Evolutionary conservation across 1,140 invertebrate genomes (phyloP).

Genomic region (Trichonephila clavipes): DNA sequence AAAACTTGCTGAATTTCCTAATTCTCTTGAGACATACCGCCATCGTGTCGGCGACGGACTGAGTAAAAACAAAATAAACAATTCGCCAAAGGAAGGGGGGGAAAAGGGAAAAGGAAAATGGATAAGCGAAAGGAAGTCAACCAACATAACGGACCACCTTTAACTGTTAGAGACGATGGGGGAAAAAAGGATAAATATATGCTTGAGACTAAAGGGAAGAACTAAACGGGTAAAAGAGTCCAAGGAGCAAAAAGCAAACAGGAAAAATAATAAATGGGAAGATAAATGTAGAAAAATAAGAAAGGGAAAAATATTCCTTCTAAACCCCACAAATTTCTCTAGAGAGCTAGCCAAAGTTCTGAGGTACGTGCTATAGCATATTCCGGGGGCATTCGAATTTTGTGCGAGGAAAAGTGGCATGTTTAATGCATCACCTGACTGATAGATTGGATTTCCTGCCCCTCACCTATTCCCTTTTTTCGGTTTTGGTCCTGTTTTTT

Average conservation of each 20-base stretch:
- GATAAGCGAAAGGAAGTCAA: conserved; percentile 42
- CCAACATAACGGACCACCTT: conserved; percentile 49
- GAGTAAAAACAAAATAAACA: conserved; percentile 27
- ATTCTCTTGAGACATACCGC: background rate
- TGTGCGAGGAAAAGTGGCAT: conserved; percentile 65
- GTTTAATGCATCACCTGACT: conserved; percentile 73
- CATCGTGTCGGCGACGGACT: background rate
- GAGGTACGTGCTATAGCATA: conserved; percentile 51
- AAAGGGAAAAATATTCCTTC: conserved; percentile 29
- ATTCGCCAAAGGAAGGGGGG: background rate
- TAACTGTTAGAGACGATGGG: conserved; percentile 44
- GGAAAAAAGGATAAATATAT: conserved; percentile 24
- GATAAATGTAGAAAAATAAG: conserved; percentile 64
- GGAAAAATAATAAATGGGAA: conserved; percentile 72
- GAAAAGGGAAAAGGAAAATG: background rate
- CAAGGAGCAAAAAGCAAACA: conserved; percentile 34
- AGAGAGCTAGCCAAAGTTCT: conserved; percentile 54
- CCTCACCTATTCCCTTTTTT: background rate
- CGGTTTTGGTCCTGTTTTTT: background rate
- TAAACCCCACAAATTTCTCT: conserved; percentile 71
- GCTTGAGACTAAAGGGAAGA: background rate
- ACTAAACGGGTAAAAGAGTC: conserved; percentile 56
- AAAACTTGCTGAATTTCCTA: conserved; percentile 10
- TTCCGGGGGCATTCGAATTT: background rate
- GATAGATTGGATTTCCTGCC: conserved; percentile 57